Conservation (phyloP, 2,888 invertebrate species). For the Nesidiocoris tenuis region DNA sequence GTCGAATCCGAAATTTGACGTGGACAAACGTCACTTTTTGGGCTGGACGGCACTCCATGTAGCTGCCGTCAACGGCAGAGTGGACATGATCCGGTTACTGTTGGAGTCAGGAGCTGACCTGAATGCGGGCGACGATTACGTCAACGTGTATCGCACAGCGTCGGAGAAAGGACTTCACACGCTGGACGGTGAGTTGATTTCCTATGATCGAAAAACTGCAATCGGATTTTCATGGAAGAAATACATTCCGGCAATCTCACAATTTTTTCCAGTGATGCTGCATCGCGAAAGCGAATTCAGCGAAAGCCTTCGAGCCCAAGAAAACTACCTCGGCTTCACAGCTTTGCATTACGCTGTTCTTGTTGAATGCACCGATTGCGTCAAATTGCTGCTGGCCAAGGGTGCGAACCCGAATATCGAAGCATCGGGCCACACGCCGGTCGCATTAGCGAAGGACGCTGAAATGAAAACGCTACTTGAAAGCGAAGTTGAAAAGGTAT, state of each 20-base stretch:
- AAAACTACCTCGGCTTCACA: slow-evolving; percentile 77
- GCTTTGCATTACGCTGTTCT: slow-evolving; percentile 86
- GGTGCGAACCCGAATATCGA: slow-evolving; percentile 74
- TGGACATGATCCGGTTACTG: slow-evolving; percentile 62
- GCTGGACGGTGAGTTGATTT: slow-evolving; percentile 63
- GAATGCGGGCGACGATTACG: slow-evolving; percentile 73
- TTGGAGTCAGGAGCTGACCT: slow-evolving; percentile 76
- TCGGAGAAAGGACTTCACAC: slow-evolving; percentile 67
- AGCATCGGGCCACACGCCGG: slow-evolving; percentile 67
- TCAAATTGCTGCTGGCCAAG: slow-evolving; percentile 66
- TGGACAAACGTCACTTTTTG: slow-evolving; percentile 70
- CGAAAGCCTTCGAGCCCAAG: slow-evolving; percentile 61
- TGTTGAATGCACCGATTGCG: slow-evolving; percentile 65
- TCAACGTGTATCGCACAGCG: slow-evolving; percentile 67
- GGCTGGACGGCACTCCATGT: slow-evolving; percentile 88
- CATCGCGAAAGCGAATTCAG: slow-evolving; percentile 82
- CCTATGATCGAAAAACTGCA: background rate
- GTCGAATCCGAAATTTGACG: slow-evolving; percentile 57
- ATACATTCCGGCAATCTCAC: no score
- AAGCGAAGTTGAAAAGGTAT: slow-evolving; percentile 52
- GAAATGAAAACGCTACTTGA: slow-evolving; percentile 65
- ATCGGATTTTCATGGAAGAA: background rate
- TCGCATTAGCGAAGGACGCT: slow-evolving; percentile 57
- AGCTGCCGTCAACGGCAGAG: slow-evolving; percentile 75
- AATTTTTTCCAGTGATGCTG: slow-evolving; percentile 56